A percentile compares a stretch with the other conserved stretches of the same genome.
Conservation (phyloP, 2,797 vertebrate genomes). For the Spinibarbus caldwelli region DNA sequence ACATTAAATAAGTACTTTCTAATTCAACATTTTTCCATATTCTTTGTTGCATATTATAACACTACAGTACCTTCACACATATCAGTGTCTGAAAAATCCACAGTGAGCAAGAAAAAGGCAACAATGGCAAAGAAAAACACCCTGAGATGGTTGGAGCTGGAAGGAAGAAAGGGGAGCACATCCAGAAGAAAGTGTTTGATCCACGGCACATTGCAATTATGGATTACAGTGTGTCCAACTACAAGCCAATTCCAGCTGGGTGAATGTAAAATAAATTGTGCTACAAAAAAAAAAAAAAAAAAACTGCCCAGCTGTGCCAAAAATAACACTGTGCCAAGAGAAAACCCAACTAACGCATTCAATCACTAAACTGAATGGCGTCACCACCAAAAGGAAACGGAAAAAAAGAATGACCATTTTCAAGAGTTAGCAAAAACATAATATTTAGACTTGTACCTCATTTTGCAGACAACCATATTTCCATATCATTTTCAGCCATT, state of each 20-base stretch:
- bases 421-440: not conserved
- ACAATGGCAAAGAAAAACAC: not conserved
- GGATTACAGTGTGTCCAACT: slow-evolving; percentile 34
- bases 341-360: not conserved
- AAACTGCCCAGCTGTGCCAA: slow-evolving; percentile 3
- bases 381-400: not conserved
- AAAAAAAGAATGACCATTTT: not conserved
- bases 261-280: slow-evolving; percentile 31
- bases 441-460: not conserved
- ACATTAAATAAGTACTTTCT: not conserved
- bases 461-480: not conserved
- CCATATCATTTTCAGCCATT: not conserved
- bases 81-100: not conserved
- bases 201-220: slow-evolving; percentile 24
- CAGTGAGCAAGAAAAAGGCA: slow-evolving; percentile 6
- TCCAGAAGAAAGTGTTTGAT: slow-evolving; percentile 35
- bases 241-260: slow-evolving; percentile 34
- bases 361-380: slow-evolving; percentile 2
- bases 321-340: slow-evolving; percentile 28
- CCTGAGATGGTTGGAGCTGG: not conserved
- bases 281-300: not conserved
- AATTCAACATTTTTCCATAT: not conserved
- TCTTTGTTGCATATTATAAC: not conserved
- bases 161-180: slow-evolving; percentile 22
- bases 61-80: not conserved